Evolutionary conservation across 2,888 invertebrate species (phyloP).

Genomic region (Lithophane semibrunnea): DNA sequence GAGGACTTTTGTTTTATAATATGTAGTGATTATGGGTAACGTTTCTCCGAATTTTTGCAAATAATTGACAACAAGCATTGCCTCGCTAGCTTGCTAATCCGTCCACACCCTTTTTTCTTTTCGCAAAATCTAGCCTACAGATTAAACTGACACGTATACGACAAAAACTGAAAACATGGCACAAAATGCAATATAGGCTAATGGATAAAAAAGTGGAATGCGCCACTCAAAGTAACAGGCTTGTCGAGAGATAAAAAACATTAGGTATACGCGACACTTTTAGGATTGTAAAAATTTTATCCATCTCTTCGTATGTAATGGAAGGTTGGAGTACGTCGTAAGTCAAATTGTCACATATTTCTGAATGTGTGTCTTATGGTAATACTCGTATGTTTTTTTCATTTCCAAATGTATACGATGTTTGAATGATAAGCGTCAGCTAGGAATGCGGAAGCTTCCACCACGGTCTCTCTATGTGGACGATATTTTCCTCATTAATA

Average conservation of each 20-base stretch:
- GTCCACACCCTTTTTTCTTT: too few species aligned
- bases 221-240: constrained; percentile 49
- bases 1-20: too few species aligned
- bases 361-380: constrained; percentile 1
- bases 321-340: constrained; percentile 28
- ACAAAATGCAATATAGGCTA: constrained; percentile 58
- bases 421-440: not conserved
- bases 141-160: not conserved
- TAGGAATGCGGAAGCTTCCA: not conserved
- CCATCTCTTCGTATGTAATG: constrained; percentile 27
- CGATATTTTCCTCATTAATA: not conserved
- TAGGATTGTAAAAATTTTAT: constrained; percentile 47
- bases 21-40: not conserved
- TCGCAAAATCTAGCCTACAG: not conserved
- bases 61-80: not conserved
- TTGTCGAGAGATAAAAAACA: constrained; percentile 52
- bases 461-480: not conserved
- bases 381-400: not conserved
- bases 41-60: not conserved
- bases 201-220: constrained; percentile 63
- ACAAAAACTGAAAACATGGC: constrained; percentile 6
- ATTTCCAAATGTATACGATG: constrained; percentile 23
- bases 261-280: constrained; percentile 44
- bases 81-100: not conserved
- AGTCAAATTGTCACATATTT: constrained; percentile 59